Evolutionary conservation across 1,140 invertebrate genomes (phyloP).

Genomic region (Scaptomyza pallida): DNA sequence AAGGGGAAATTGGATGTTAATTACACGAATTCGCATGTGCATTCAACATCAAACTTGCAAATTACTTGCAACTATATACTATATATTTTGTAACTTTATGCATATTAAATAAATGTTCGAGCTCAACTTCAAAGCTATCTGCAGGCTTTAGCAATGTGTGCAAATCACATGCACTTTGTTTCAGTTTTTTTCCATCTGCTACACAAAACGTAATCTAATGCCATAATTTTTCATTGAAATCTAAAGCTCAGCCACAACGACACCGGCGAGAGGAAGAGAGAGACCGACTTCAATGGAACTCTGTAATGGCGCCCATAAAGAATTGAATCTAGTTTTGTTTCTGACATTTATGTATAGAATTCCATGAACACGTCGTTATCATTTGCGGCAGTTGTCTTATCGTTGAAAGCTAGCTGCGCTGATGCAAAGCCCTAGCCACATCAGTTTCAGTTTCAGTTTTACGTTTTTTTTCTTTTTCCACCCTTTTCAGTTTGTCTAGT

Average conservation of each 20-base stretch:
- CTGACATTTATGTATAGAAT: conserved; percentile 68
- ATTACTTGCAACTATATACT: conserved; percentile 11
- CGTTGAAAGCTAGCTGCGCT: conserved; percentile 59
- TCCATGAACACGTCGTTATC: conserved; percentile 72
- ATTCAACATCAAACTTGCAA: conserved; percentile 17
- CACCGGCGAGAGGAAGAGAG: no score
- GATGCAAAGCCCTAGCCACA: background rate
- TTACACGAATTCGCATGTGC: conserved; percentile 61
- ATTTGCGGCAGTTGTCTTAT: conserved; percentile 79
- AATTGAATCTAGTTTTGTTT: conserved; percentile 73
- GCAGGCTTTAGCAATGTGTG: background rate
- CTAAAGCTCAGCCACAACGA: conserved; percentile 34
- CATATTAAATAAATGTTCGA: conserved; percentile 19
- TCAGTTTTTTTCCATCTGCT: conserved; percentile 33
- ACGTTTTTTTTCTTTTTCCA: conserved; percentile 11
- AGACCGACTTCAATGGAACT: background rate
- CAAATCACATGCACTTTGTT: conserved; percentile 34
- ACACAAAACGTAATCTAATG: conserved; percentile 58
- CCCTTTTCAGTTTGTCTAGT: background rate
- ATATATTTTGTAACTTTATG: conserved; percentile 10
- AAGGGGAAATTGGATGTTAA: conserved; percentile 72
- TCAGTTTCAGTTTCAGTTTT: conserved; percentile 17
- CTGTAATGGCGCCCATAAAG: conserved; percentile 64
- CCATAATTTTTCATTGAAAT: conserved; percentile 68
- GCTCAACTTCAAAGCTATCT: conserved; percentile 3